Conservation (phyloP, 2,888 invertebrate species). For the Drepanosiphum platanoidis region DNA sequence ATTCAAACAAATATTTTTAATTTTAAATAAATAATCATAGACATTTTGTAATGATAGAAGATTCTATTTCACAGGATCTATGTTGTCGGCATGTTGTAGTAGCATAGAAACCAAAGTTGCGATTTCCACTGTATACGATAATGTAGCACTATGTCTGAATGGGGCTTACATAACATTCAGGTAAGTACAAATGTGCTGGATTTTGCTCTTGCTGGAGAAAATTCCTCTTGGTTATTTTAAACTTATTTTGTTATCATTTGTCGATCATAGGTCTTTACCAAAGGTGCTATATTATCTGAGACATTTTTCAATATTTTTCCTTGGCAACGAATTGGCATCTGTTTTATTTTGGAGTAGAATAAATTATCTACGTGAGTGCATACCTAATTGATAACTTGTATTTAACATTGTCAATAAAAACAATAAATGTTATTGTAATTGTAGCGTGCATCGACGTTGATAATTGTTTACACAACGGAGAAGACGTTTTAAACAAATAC, state of each 20-base stretch:
- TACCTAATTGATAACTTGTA: background rate
- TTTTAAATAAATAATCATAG: too few species aligned
- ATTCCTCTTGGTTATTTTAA: background rate
- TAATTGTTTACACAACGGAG: constrained; percentile 31
- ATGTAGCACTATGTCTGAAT: constrained; percentile 3
- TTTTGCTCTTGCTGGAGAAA: too few species aligned
- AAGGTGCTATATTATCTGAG: background rate
- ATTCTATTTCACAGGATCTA: constrained; percentile 20
- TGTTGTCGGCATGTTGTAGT: constrained; percentile 18
- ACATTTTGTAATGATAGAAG: too few species aligned
- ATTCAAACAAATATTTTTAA: too few species aligned
- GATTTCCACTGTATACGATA: constrained; percentile 19
- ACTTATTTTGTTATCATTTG: background rate
- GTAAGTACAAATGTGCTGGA: background rate
- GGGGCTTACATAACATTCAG: constrained; percentile 39
- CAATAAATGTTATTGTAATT: background rate
- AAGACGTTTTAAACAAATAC: constrained; percentile 37
- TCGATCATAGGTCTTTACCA: constrained; percentile 14
- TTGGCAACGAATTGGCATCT: constrained; percentile 33
- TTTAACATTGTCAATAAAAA: background rate
- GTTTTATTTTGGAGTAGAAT: constrained; percentile 27
- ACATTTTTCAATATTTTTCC: constrained; percentile 42
- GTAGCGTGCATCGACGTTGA: constrained; percentile 8
- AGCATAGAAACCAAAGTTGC: background rate
- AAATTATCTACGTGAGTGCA: constrained; percentile 35